These are phyloP conservation scores for Drosophila paramelanica DNA, from an alignment of 2,888 invertebrate genomes.

Conservation along the genomic window DNA sequence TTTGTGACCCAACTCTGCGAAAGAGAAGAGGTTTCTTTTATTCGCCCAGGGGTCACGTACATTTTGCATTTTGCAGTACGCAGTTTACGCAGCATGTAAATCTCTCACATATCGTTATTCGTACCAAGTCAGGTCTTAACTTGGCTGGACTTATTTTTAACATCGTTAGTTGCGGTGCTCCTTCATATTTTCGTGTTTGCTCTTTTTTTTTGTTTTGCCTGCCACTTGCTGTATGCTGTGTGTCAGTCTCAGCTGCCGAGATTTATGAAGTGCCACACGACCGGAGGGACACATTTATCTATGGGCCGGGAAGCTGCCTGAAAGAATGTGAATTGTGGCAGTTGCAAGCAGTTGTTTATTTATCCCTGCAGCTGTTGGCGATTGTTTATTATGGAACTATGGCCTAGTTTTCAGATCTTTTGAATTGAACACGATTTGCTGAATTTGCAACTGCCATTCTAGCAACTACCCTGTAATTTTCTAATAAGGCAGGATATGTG, in stretches of 20 bases:
- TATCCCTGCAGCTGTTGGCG: constrained; percentile 10
- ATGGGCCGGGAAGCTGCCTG: constrained; percentile 24
- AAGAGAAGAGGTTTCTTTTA: neutral
- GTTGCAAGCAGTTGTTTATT: constrained; percentile 45
- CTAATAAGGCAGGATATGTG: no score
- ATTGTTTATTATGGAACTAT: constrained; percentile 41
- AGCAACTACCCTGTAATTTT: neutral
- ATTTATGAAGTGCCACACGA: constrained; percentile 77
- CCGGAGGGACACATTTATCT: constrained; percentile 51
- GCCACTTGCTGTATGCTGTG: constrained; percentile 71
- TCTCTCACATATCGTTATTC: constrained; percentile 43
- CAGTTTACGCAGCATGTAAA: constrained; percentile 64
- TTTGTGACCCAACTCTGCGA: constrained; percentile 31
- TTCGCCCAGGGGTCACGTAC: constrained; percentile 51
- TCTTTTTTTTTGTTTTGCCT: constrained; percentile 23
- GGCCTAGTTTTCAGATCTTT: constrained; percentile 38
- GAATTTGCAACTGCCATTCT: no score
- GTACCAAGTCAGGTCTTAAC: constrained; percentile 36
- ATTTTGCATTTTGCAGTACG: constrained; percentile 50
- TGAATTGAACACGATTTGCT: no score
- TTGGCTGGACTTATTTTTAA: constrained; percentile 74
- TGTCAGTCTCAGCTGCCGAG: constrained; percentile 72
- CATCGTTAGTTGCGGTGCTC: constrained; percentile 62
- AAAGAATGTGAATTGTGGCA: constrained; percentile 24
- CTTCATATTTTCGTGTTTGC: neutral